Conservation (phyloP, 2,797 vertebrate species). For the Pteropus rufus region DNA sequence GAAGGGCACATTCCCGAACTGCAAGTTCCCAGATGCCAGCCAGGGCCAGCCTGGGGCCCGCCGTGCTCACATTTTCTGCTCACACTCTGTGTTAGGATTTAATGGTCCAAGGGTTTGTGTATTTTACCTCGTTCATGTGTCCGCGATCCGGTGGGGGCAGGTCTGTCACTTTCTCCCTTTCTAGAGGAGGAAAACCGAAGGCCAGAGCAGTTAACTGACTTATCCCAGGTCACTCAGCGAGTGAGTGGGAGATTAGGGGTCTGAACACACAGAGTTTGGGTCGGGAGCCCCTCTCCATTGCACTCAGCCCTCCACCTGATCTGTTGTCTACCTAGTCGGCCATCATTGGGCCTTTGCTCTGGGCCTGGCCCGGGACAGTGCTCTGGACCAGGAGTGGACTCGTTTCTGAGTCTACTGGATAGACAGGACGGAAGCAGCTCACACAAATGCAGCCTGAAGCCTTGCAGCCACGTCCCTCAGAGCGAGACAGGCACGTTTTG, state of each 20-base stretch:
- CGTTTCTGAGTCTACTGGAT: neutral
- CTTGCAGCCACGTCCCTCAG: neutral
- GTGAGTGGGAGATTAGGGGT: neutral
- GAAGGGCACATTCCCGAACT: neutral
- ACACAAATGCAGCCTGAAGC: no score
- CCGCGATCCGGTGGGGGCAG: neutral
- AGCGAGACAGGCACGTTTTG: neutral
- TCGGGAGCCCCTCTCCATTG: neutral
- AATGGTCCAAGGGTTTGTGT: rapidly evolving
- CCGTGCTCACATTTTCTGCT: rapidly evolving
- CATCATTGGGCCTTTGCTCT: neutral
- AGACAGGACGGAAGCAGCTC: neutral
- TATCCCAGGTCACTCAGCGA: neutral
- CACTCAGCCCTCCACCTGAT: neutral
- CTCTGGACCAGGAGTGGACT: neutral
- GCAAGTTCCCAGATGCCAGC: neutral
- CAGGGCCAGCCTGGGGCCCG: neutral
- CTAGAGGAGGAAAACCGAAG: neutral
- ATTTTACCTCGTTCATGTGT: neutral
- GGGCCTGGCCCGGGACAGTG: neutral
- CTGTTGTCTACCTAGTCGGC: neutral
- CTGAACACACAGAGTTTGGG: neutral
- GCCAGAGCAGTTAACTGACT: neutral
- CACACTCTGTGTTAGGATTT: neutral
- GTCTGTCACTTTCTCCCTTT: neutral